Conservation (phyloP, 2,797 vertebrate genomes). For the Pangasius larnaudii region DNA sequence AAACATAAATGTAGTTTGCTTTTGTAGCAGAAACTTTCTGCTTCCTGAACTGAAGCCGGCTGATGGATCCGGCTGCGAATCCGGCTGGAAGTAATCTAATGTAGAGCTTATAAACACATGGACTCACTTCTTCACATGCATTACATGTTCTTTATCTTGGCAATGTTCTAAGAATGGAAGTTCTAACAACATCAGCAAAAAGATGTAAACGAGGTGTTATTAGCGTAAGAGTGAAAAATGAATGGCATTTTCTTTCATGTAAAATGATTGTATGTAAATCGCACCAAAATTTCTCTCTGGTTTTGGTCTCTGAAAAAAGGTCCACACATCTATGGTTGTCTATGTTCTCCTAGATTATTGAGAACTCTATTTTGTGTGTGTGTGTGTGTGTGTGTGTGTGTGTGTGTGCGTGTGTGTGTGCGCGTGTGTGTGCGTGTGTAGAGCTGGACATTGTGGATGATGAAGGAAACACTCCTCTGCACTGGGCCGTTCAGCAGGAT, state of each 20-base stretch:
- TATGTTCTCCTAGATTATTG: background rate
- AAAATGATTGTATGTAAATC: background rate
- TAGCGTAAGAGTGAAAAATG: background rate
- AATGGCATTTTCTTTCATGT: background rate
- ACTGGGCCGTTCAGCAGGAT: conserved; percentile 81
- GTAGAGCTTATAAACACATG: background rate
- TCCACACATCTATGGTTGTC: background rate
- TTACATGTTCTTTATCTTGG: background rate
- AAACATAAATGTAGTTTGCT: background rate
- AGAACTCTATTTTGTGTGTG: background rate
- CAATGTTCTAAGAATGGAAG: background rate
- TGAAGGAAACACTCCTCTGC: conserved; percentile 79
- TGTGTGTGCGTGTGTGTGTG: background rate
- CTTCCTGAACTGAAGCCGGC: background rate
- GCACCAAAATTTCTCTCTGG: background rate
- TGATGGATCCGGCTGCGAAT: background rate
- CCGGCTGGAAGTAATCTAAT: background rate
- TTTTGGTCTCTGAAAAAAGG: background rate
- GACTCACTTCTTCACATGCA: background rate
- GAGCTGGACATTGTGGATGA: conserved; percentile 76
- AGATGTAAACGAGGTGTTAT: background rate
- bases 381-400: background rate
- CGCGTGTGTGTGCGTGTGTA: conserved; percentile 51
- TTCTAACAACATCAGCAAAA: background rate
- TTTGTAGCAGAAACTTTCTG: background rate